phyloP scores from a whole-genome alignment of 2,888 invertebrate species.

The Trissolcus japonicus region DNA sequence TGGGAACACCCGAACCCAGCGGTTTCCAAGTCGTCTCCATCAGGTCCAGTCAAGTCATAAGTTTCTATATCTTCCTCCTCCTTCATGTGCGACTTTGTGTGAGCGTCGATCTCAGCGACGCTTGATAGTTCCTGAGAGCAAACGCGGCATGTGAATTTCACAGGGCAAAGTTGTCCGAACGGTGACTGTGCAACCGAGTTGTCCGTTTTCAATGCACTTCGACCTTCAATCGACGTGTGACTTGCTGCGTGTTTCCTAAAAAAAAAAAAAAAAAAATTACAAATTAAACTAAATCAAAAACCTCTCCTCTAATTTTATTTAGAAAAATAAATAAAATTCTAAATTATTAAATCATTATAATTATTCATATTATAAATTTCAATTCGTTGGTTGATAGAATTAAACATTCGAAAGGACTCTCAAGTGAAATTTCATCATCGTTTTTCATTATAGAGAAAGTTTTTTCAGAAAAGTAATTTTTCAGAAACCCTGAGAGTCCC shows the following conservation, averaged over 20 bases:
- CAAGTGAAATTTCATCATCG: no score
- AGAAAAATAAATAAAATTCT: no score
- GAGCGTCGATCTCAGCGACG: slow-evolving; percentile 66
- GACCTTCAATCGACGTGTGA: slow-evolving; percentile 60
- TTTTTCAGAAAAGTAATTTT: no score
- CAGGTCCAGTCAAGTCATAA: not conserved
- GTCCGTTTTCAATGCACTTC: slow-evolving; percentile 23
- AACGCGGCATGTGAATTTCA: slow-evolving; percentile 67
- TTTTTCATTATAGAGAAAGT: no score
- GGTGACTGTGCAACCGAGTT: slow-evolving; percentile 49
- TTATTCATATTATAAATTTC: no score
- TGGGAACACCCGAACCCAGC: slow-evolving; percentile 63
- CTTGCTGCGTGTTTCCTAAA: slow-evolving; percentile 61
- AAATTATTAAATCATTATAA: no score
- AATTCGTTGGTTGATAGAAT: no score
- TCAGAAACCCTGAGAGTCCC: no score
- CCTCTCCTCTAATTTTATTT: no score
- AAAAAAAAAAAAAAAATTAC: no score
- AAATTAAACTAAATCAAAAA: no score
- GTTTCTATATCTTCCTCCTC: slow-evolving; percentile 10
- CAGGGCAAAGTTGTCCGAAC: slow-evolving; percentile 61
- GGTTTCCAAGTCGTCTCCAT: slow-evolving; percentile 63
- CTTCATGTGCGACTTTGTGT: slow-evolving; percentile 67
- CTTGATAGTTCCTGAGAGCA: slow-evolving; percentile 67
- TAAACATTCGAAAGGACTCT: no score